Percentiles rank a stretch among this genome's conserved stretches.
Evolutionary conservation across 2,797 vertebrate genomes (phyloP).

Genomic region (Sebastes nivosus): DNA sequence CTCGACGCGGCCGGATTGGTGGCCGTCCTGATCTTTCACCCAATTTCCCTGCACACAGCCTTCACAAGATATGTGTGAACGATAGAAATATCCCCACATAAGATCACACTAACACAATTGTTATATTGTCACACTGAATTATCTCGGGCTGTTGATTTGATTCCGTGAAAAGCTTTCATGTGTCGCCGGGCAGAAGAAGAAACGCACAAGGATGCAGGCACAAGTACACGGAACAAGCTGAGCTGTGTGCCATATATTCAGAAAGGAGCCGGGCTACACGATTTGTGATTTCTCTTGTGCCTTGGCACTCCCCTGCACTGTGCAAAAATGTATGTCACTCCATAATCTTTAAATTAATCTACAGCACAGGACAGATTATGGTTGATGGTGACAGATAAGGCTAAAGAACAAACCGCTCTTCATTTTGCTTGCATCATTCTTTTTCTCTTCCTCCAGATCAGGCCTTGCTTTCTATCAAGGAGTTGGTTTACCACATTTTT

Average conservation of each 20-base stretch:
- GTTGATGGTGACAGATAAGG: slow-evolving; percentile 73
- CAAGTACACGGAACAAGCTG: slow-evolving; percentile 8
- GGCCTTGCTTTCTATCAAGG: slow-evolving; percentile 14
- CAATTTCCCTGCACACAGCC: slow-evolving; percentile 11
- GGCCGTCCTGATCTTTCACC: slow-evolving; percentile 57
- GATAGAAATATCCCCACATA: slow-evolving; percentile 53
- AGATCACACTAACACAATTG: slow-evolving; percentile 56
- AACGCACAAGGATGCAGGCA: slow-evolving; percentile 17
- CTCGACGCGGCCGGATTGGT: background rate
- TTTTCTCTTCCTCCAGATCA: slow-evolving; percentile 47
- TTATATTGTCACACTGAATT: slow-evolving; percentile 68
- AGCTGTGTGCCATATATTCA: slow-evolving; percentile 28
- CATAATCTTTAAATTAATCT: slow-evolving; percentile 83
- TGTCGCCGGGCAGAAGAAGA: slow-evolving; percentile 50
- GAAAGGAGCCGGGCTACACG: background rate
- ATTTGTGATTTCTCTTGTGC: slow-evolving; percentile 44
- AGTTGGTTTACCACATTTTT: background rate
- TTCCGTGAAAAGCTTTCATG: slow-evolving; percentile 63
- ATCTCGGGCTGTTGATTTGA: slow-evolving; percentile 65
- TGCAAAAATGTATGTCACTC: slow-evolving; percentile 59
- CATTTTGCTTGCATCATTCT: slow-evolving; percentile 56
- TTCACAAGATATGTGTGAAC: slow-evolving; percentile 21
- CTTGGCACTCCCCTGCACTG: slow-evolving; percentile 20
- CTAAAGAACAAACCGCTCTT: slow-evolving; percentile 61
- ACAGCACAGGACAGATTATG: slow-evolving; percentile 69